phyloP scores from a whole-genome alignment of 2,888 invertebrate genomes.

The Alentia gelatinosa region DNA sequence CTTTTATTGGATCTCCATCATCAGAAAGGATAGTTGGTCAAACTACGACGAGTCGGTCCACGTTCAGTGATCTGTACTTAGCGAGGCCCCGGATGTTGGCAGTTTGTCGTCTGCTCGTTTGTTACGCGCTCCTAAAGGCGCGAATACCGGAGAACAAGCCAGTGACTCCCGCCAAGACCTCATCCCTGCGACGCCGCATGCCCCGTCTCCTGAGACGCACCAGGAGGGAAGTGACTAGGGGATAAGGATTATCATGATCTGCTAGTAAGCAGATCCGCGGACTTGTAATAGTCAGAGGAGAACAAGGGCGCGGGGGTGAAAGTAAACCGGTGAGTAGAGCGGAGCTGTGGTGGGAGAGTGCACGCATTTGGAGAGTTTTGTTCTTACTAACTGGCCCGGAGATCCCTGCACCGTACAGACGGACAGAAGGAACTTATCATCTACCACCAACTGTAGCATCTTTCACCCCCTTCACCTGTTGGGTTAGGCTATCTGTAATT shows the following conservation, averaged over 20 bases:
- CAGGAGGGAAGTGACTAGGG: background rate
- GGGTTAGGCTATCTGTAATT: too few species aligned
- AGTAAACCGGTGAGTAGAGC: too few species aligned
- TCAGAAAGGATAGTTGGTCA: background rate
- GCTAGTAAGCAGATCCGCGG: too few species aligned
- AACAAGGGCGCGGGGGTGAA: too few species aligned
- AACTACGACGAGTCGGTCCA: background rate
- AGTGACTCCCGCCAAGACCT: background rate
- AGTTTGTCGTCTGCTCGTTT: background rate
- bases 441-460: background rate
- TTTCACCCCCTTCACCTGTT: background rate
- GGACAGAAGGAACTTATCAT: too few species aligned
- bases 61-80: background rate
- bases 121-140: background rate
- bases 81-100: background rate
- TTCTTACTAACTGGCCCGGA: too few species aligned
- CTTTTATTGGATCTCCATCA: background rate
- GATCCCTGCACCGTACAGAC: too few species aligned
- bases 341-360: too few species aligned
- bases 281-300: too few species aligned
- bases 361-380: too few species aligned
- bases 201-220: background rate
- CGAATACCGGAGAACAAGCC: background rate
- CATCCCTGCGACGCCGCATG: background rate
- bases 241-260: background rate